Base-by-base conservation (phyloP, 1,140 invertebrate genomes). In the Coptotermes formosanus region DNA sequence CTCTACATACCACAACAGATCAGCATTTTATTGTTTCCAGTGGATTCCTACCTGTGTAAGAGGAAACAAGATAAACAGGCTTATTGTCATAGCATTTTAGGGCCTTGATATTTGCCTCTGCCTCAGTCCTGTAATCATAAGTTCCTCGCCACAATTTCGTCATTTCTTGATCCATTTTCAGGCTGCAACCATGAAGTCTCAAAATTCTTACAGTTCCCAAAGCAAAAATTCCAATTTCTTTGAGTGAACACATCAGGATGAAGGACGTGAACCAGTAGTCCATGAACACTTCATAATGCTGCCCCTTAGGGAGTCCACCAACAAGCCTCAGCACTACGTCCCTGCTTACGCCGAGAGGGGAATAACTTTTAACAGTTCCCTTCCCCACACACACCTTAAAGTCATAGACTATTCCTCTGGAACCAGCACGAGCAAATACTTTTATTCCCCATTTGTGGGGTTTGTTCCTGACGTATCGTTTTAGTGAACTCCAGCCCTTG, bases 41-140 rank as follows among this genome's bases (percentile, higher is more conserved):
- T 83, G 90, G 90, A 86, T 91, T 84, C 82, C 86, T 84, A 84
- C 87, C 89, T 55, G 89, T 88, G 89, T 89, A 92, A 48, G 89
- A 89, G 87, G 90, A 92, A 38, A 91, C 87, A 55, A 92, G 88
- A 86, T 88, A 87, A 30, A 92, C 90, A 82, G 88, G 82, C 88
- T 91, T 92, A 88, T 91, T 92, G 87, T 92, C 91, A 86, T 89
- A 88, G 90, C 91, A 92, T 64, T 90, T 89, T n/a, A 92, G 88
- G 75, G 88, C 87, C 82, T 86, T 86, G 82, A 90, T 81, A 69
- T 89, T 89, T 82, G 87, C 86, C 16, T 87, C 48, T 38, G 83
- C 81, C 87, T 88, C 85, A 87, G 85, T 32, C 52, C 59, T 84
- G 25, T 82, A 88, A 52, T 88, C 87, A 87, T 82, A 89, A 83